phyloP scores from a whole-genome alignment of 2,888 invertebrate genomes.

The Syrista parreyssii region DNA sequence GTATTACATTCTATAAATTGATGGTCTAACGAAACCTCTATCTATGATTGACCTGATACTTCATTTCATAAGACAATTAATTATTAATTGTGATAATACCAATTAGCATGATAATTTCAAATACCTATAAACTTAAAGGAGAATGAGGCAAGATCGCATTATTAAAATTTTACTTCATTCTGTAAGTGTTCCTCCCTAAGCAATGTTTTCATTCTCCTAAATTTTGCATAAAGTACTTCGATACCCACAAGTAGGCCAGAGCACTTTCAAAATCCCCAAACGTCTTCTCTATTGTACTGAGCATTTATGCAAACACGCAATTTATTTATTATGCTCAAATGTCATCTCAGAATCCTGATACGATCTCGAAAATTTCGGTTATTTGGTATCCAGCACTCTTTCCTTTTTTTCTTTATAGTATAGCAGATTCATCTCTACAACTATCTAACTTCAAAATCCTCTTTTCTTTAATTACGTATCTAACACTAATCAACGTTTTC shows the following conservation, averaged over 20 bases:
- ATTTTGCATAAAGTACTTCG: background rate
- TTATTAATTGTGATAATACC: background rate
- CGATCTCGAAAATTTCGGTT: background rate
- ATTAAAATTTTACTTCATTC: background rate
- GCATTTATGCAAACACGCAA: background rate
- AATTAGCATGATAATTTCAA: no score
- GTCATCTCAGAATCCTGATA: background rate
- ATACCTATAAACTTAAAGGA: background rate
- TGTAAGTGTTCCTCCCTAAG: background rate
- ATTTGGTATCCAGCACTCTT: constrained; percentile 1
- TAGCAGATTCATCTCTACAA: background rate
- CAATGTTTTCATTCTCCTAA: background rate
- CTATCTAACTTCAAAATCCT: background rate
- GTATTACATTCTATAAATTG: background rate
- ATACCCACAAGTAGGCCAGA: background rate
- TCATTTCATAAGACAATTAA: background rate
- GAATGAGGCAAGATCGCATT: background rate
- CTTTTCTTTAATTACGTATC: background rate
- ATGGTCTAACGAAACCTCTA: background rate
- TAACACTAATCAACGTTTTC: background rate
- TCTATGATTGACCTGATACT: background rate
- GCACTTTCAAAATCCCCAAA: background rate
- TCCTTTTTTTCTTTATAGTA: background rate
- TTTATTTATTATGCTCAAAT: background rate
- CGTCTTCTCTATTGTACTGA: background rate